Conservation (phyloP, 37 sponge, comb jelly and placozoan species). For the Hexactinellida sp. region DNA sequence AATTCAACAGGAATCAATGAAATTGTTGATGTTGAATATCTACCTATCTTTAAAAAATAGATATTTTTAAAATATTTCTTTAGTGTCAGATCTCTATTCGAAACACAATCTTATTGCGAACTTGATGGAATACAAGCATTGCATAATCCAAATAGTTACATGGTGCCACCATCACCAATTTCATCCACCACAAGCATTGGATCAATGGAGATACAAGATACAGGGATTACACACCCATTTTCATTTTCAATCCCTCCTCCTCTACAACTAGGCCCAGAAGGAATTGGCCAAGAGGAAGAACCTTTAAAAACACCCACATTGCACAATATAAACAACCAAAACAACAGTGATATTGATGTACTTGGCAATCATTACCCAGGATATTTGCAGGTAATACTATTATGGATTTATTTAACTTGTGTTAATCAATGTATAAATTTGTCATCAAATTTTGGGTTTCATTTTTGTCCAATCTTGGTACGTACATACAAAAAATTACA, state of each 20-base stretch:
- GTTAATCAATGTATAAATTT: no score
- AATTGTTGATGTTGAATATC: no score
- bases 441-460: no score
- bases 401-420: no score
- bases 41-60: no score
- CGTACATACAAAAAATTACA: no score
- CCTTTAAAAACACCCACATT: conserved; percentile 7
- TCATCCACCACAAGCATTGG: neutral
- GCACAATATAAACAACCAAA: neutral
- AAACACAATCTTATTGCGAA: neutral
- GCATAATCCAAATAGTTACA: neutral
- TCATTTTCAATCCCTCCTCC: neutral
- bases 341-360: neutral
- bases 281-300: neutral
- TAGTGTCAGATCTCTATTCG: neutral
- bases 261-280: neutral
- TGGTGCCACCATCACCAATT: neutral
- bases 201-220: neutral
- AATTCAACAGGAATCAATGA: no score
- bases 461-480: no score
- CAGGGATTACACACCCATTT: neutral
- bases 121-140: neutral
- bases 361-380: neutral
- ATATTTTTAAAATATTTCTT: no score
- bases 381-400: no score